Base-by-base conservation (phyloP, 2,888 invertebrate species). In the Achlya flavicornis region DNA sequence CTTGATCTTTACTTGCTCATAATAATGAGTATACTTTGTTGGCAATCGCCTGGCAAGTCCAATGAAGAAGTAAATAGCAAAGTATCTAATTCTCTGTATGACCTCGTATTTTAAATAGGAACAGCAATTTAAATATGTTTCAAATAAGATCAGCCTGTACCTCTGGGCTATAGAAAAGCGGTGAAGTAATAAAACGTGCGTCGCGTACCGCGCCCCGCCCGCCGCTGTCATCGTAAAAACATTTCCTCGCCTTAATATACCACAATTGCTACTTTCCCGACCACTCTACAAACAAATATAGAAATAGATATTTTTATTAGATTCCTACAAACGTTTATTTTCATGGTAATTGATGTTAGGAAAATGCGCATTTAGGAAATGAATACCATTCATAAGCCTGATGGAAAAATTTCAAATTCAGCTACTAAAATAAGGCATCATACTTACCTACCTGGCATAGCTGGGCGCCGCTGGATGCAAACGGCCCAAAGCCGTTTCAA, bases 191-290 rank as follows among this genome's bases (percentile, higher is more conserved):
- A 89, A 90, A 91, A 89, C 83, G 83, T 82, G 87, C 81, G 77
- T 80, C 81, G 73, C 75, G 57, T 64, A 46, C 46, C 33, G 57
- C 57, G 72, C 38, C 10, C 66, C 72, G 64, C 73, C 66, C 72
- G 64, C 73, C 77, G 75, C 82, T 84, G 85, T 83, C 89, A 81
- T 89, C 86, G 81, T 90, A 88, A 89, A 89, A 87, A 86, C 88
- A 86, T 90, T 88, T 81, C 81, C 80, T 19, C 53, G 77, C 79
- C 79, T 85, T 89, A 89, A 89, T 88, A 90, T 89, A 86, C 81
- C 74, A 71, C 86, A 85, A 89, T 88, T 88, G 85, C 81, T 72
- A 69, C 75, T 78, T 74, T 75, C 69, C 68, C 63, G 63, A 46
- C 57, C 46, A 57, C 61, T 72, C 66, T 19, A 60, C 60, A 60